These are phyloP conservation scores for Tethea ocularis DNA, from an alignment of 2,888 invertebrate species.

Conservation along the genomic window DNA sequence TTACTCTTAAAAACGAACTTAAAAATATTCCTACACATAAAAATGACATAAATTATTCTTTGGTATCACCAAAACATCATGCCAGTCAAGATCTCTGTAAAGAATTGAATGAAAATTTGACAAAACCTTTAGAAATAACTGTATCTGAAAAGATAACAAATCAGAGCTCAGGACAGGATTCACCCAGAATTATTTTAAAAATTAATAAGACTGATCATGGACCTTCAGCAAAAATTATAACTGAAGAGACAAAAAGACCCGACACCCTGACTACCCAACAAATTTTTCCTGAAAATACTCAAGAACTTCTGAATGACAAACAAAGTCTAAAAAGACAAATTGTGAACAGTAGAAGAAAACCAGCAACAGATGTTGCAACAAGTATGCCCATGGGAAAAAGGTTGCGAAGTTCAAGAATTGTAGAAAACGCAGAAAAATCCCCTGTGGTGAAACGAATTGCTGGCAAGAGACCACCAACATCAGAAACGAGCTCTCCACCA, in stretches of 20 bases:
- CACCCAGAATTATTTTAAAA: slow-evolving; percentile 85
- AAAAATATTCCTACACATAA: slow-evolving; percentile 31
- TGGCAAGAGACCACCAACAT: slow-evolving; percentile 58
- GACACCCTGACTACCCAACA: slow-evolving; percentile 49
- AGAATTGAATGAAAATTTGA: slow-evolving; percentile 59
- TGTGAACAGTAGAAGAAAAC: slow-evolving; percentile 64
- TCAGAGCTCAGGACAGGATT: slow-evolving; percentile 77
- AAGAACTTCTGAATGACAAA: slow-evolving; percentile 57
- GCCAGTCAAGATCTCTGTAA: slow-evolving; percentile 54
- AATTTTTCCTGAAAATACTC: slow-evolving; percentile 54
- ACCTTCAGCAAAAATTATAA: slow-evolving; percentile 76
- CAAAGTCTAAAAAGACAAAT: slow-evolving; percentile 55
- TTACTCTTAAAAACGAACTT: slow-evolving; percentile 33
- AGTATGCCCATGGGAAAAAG: slow-evolving; percentile 66
- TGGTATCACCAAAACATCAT: slow-evolving; percentile 37
- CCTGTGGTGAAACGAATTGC: slow-evolving; percentile 50
- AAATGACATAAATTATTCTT: slow-evolving; percentile 41
- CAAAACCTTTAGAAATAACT: slow-evolving; percentile 77
- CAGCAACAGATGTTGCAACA: slow-evolving; percentile 45
- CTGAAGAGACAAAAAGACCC: slow-evolving; percentile 65
- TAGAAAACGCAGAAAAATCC: slow-evolving; percentile 64
- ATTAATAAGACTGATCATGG: slow-evolving; percentile 86
- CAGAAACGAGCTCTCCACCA: slow-evolving; percentile 54
- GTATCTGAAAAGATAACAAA: slow-evolving; percentile 66
- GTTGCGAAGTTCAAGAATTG: slow-evolving; percentile 71